Evolutionary conservation across 2,113 vertebrate genomes (phyloP).

Genomic region (Aptenodytes patagonicus): DNA sequence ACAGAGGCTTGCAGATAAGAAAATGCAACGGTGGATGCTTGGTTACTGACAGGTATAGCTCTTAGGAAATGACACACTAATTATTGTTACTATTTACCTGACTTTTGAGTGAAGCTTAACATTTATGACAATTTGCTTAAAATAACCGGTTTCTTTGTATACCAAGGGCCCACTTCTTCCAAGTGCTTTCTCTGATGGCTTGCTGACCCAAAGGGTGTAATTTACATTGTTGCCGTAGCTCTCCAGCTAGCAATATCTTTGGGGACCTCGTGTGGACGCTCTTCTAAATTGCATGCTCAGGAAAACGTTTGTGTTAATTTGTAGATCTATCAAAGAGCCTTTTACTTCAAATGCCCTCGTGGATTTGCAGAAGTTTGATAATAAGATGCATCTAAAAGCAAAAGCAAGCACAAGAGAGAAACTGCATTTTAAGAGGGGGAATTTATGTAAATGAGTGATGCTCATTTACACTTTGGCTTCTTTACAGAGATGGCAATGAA

Average conservation of each 20-base stretch:
- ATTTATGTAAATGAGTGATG: neutral
- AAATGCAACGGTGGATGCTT: neutral
- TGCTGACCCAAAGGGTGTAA: accelerated
- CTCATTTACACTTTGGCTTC: neutral
- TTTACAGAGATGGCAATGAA: neutral
- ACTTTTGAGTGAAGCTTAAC: neutral
- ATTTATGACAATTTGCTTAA: neutral
- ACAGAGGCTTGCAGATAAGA: neutral
- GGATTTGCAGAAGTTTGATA: neutral
- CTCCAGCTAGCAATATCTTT: accelerated
- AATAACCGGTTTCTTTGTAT: neutral
- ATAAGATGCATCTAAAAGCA: neutral
- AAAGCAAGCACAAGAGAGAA: neutral
- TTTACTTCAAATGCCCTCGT: neutral
- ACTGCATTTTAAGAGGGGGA: neutral
- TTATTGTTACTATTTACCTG: neutral
- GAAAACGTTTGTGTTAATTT: neutral
- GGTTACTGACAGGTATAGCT: neutral
- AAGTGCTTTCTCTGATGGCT: neutral
- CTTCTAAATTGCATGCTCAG: neutral
- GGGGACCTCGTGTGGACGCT: conserved; percentile 34
- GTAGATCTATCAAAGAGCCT: neutral
- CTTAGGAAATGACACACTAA: neutral
- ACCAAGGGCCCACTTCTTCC: neutral
- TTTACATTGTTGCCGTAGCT: neutral